phyloP scores from a whole-genome alignment of 2,888 invertebrate species.

The Plagodis dolabraria region DNA sequence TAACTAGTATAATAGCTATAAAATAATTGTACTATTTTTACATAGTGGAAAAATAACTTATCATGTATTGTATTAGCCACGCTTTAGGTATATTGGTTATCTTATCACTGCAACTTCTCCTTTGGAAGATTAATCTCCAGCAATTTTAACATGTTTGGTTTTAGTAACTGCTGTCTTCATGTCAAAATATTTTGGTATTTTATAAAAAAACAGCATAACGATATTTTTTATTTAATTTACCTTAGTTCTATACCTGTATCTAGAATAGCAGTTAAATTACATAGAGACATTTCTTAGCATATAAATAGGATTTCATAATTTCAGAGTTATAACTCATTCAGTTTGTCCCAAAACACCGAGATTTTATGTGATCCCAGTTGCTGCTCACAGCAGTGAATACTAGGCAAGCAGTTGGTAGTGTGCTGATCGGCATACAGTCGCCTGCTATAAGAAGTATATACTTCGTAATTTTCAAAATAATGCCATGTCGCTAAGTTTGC shows the following conservation, averaged over 20 bases:
- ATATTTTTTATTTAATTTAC: slow-evolving; percentile 15
- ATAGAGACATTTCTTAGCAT: no score
- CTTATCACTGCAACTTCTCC: slow-evolving; percentile 33
- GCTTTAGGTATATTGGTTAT: slow-evolving; percentile 38
- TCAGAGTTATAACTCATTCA: no score
- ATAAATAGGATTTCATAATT: no score
- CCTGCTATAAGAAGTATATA: no score
- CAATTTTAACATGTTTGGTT: slow-evolving; percentile 49
- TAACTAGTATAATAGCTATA: slow-evolving; percentile 31
- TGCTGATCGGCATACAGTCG: no score
- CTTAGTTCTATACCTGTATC: neutral
- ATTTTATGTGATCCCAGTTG: no score
- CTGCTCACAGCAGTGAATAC: no score
- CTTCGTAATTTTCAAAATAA: no score
- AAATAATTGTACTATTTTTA: slow-evolving; percentile 34
- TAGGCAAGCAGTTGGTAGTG: no score
- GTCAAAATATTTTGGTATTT: slow-evolving; percentile 70
- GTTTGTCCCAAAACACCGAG: no score
- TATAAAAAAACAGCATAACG: slow-evolving; percentile 57
- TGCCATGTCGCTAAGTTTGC: no score
- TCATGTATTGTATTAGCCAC: slow-evolving; percentile 33
- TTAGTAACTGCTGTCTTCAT: slow-evolving; percentile 59
- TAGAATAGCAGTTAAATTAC: no score
- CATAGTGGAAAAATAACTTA: slow-evolving; percentile 29
- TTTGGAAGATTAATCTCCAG: slow-evolving; percentile 38